Evolutionary conservation across 2,888 invertebrate species (phyloP).

Genomic region (Sinodicranocentrus sp.): DNA sequence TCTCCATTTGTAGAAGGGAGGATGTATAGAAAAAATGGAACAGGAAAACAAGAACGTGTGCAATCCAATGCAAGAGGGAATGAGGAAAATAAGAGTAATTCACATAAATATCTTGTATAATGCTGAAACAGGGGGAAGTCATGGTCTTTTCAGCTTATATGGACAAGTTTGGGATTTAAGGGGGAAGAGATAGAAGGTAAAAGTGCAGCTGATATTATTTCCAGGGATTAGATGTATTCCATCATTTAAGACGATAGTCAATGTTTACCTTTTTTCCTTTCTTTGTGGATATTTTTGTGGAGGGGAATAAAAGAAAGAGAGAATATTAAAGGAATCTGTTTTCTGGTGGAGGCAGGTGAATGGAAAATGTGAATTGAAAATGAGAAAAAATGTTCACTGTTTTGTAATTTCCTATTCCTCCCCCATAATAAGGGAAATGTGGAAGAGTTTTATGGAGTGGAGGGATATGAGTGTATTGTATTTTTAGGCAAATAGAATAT

Average conservation of each 20-base stretch:
- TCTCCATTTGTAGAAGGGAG: conserved; percentile 38
- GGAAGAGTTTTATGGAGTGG: not conserved
- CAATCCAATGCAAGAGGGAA: not conserved
- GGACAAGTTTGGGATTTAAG: not conserved
- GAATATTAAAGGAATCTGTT: too few species aligned
- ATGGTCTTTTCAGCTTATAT: not conserved
- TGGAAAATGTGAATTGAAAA: conserved; percentile 34
- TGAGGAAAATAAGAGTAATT: not conserved
- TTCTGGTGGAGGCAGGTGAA: conserved; percentile 13
- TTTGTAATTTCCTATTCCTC: too few species aligned
- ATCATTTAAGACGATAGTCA: too few species aligned
- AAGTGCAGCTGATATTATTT: too few species aligned
- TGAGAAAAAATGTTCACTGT: conserved; percentile 21
- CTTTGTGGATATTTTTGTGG: too few species aligned
- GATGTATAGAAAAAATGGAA: conserved; percentile 12
- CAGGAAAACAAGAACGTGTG: conserved; percentile 19
- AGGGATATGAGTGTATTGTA: not conserved
- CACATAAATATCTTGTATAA: conserved; percentile 41
- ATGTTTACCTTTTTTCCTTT: too few species aligned
- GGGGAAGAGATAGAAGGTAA: too few species aligned
- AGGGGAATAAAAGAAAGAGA: too few species aligned
- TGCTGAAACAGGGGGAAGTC: conserved; percentile 21
- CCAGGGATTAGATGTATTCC: too few species aligned
- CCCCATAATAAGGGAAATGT: too few species aligned
- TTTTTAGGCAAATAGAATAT: not conserved